Evolutionary conservation across 2,797 vertebrate species (phyloP).

Genomic region (Microctenopoma stevenorrisi): DNA sequence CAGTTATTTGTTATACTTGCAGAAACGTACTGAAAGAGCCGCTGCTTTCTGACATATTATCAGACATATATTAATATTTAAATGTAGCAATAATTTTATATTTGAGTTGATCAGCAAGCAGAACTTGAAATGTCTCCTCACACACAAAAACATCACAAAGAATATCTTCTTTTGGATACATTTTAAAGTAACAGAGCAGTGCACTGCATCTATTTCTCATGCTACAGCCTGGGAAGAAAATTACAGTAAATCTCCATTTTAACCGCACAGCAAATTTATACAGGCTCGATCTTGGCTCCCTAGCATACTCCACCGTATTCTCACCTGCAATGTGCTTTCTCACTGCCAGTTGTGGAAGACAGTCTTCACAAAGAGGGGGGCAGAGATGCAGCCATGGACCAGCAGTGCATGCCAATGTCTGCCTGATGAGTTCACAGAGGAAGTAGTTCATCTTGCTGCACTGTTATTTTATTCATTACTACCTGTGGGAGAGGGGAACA

Average conservation of each 20-base stretch:
- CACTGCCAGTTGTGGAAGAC: constrained; percentile 38
- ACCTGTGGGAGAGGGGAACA: constrained; percentile 51
- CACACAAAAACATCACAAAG: constrained; percentile 5
- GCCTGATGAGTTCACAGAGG: constrained; percentile 69
- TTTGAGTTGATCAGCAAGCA: constrained; percentile 14
- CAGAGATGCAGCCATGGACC: constrained; percentile 57
- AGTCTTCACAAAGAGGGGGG: constrained; percentile 35
- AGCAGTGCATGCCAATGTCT: constrained; percentile 67
- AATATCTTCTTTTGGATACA: constrained; percentile 8
- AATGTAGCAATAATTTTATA: constrained; percentile 17
- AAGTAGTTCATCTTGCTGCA: constrained; percentile 66
- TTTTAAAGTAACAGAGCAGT: constrained; percentile 12
- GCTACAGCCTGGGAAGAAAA: neutral
- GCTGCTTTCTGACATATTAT: neutral
- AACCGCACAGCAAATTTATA: constrained; percentile 11
- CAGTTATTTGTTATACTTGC: constrained; percentile 32
- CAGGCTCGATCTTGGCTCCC: constrained; percentile 8
- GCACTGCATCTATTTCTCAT: constrained; percentile 26
- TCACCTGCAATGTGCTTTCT: constrained; percentile 50
- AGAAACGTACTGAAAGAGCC: neutral
- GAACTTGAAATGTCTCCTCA: constrained; percentile 8
- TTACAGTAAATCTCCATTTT: neutral
- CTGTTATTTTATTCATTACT: constrained; percentile 77
- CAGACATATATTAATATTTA: neutral
- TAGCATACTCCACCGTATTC: constrained; percentile 26